Evolutionary conservation across 2,888 invertebrate genomes (phyloP).

Genomic region (Nezara viridula): DNA sequence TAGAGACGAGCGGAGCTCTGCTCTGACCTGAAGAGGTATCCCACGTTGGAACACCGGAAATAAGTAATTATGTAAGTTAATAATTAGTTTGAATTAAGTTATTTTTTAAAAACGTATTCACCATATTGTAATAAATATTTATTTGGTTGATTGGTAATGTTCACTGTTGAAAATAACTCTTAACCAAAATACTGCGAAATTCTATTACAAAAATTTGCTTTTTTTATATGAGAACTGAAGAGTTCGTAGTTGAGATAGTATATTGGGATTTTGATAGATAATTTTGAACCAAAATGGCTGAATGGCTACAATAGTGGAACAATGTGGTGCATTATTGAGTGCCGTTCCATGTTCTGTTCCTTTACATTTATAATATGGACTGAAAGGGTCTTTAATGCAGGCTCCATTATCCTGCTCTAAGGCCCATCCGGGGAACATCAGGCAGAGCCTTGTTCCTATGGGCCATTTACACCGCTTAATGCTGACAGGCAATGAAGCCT

Average conservation of each 20-base stretch:
- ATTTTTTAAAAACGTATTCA: too few species aligned
- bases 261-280: background rate
- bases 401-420: background rate
- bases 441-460: background rate
- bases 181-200: too few species aligned
- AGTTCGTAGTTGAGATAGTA: background rate
- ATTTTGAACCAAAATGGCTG: background rate
- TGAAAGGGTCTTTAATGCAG: background rate
- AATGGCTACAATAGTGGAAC: background rate
- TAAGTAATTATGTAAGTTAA: too few species aligned
- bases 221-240: too few species aligned
- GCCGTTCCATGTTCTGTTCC: background rate
- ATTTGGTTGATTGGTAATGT: too few species aligned
- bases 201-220: too few species aligned
- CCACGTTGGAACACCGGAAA: too few species aligned
- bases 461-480: background rate
- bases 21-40: too few species aligned
- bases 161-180: too few species aligned
- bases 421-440: background rate
- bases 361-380: constrained; percentile 13
- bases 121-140: too few species aligned
- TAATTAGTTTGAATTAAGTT: too few species aligned
- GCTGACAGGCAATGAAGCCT: background rate
- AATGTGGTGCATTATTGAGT: background rate
- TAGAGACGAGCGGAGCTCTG: too few species aligned